Evolutionary conservation across 92 coral and sea anemone genomes (phyloP).

Genomic region (Parazoanthus darwini): DNA sequence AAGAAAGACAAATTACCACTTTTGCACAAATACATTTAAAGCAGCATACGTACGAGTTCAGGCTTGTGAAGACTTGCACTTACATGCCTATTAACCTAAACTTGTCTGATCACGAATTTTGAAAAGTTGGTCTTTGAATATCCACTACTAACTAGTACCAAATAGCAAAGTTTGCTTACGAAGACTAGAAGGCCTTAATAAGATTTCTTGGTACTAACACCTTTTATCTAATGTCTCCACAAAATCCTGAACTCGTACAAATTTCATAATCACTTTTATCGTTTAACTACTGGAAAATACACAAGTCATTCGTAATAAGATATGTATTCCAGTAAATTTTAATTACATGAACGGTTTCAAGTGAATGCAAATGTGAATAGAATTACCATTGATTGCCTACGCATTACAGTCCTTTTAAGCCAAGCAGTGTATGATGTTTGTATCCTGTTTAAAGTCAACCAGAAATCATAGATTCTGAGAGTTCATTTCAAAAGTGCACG

Average conservation of each 20-base stretch:
- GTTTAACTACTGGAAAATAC: conserved; percentile 6
- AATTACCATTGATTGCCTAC: conserved; percentile 44
- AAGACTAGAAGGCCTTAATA: no score
- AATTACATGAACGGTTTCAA: conserved; percentile 18
- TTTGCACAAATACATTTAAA: conserved; percentile 12
- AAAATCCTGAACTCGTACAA: conserved; percentile 17
- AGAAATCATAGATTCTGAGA: conserved; percentile 31
- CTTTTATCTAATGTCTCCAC: not conserved
- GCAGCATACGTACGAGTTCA: not conserved
- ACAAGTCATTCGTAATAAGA: not conserved
- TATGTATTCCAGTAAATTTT: conserved; percentile 6
- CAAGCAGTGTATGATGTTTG: conserved; percentile 49
- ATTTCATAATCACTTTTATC: not conserved
- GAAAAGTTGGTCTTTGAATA: not conserved
- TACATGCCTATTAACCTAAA: not conserved
- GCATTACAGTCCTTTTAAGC: conserved; percentile 47
- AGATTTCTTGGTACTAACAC: not conserved
- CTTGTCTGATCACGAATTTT: not conserved
- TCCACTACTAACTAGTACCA: no score
- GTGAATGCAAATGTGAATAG: conserved; percentile 37
- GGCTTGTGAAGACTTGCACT: not conserved
- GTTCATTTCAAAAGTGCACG: not conserved
- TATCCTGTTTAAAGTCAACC: conserved; percentile 44
- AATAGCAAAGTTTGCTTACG: not conserved
- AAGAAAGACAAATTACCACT: conserved; percentile 24